Percentiles rank a stretch among this genome's conserved stretches.
phyloP scores from a whole-genome alignment of 2,888 invertebrate genomes.

The Proisotoma minuta region DNA sequence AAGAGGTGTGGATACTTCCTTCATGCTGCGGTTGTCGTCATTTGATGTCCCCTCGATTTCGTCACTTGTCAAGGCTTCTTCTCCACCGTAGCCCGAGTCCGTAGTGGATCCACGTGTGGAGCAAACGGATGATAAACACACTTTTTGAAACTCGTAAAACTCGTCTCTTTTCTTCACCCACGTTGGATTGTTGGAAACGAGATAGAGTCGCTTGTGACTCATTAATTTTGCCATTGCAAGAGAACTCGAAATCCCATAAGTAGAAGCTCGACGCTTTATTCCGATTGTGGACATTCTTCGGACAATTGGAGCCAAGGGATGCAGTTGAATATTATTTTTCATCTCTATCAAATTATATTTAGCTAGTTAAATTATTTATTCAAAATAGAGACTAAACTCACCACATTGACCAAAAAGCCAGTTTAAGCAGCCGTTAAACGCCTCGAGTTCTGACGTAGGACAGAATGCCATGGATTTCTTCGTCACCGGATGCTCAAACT shows the following conservation, averaged over 20 bases:
- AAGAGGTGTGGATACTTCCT: background rate
- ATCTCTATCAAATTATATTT: background rate
- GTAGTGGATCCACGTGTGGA: background rate
- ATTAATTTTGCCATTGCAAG: background rate
- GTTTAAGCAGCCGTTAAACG: background rate
- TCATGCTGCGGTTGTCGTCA: background rate
- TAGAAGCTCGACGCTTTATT: background rate
- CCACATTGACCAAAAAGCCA: background rate
- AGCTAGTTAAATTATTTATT: too few relatives aligned
- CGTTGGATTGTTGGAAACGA: background rate
- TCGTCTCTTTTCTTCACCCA: background rate
- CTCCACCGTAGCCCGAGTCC: background rate
- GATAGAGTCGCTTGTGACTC: background rate
- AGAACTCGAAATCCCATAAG: background rate
- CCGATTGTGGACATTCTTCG: background rate
- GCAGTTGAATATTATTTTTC: background rate
- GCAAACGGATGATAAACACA: background rate
- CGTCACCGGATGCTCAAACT: background rate
- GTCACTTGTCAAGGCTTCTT: background rate
- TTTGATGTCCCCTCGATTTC: background rate
- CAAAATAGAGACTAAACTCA: background rate
- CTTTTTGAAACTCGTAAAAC: too few relatives aligned
- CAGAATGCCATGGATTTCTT: background rate
- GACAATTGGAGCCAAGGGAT: background rate
- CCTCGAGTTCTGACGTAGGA: background rate